phyloP scores from a whole-genome alignment of 2,113 vertebrate species.

The Pelmatolapia mariae region DNA sequence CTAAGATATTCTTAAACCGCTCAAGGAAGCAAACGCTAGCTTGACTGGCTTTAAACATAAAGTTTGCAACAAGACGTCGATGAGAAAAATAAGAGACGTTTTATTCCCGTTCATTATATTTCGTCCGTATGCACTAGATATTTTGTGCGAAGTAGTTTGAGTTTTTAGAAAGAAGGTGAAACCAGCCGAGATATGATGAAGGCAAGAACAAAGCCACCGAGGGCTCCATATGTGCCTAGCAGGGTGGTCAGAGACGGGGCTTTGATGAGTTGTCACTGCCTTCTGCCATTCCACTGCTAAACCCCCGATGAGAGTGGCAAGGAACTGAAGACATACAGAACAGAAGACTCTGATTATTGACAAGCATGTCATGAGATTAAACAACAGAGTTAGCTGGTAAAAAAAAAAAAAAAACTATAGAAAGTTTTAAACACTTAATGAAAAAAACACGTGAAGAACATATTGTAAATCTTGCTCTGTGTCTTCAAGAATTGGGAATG shows the following conservation, averaged over 20 bases:
- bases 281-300: conserved; percentile 14
- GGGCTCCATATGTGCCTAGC: conserved; percentile 60
- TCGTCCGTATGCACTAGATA: background rate
- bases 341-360: background rate
- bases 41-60: background rate
- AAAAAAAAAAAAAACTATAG: background rate
- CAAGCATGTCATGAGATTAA: background rate
- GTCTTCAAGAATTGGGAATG: background rate
- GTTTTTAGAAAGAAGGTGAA: background rate
- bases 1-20: background rate
- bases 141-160: background rate
- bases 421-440: background rate
- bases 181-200: background rate
- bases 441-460: background rate
- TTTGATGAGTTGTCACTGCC: conserved; percentile 44
- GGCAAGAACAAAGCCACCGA: conserved; percentile 30
- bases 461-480: background rate
- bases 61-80: background rate
- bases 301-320: background rate
- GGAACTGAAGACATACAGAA: background rate
- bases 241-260: conserved; percentile 41
- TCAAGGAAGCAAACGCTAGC: background rate
- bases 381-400: background rate
- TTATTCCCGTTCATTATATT: background rate
- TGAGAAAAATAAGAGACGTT: background rate